A percentile compares a stretch with the other conserved stretches of the same genome.
Evolutionary conservation across 2,888 invertebrate genomes (phyloP).

Genomic region (Girardia tigrina): DNA sequence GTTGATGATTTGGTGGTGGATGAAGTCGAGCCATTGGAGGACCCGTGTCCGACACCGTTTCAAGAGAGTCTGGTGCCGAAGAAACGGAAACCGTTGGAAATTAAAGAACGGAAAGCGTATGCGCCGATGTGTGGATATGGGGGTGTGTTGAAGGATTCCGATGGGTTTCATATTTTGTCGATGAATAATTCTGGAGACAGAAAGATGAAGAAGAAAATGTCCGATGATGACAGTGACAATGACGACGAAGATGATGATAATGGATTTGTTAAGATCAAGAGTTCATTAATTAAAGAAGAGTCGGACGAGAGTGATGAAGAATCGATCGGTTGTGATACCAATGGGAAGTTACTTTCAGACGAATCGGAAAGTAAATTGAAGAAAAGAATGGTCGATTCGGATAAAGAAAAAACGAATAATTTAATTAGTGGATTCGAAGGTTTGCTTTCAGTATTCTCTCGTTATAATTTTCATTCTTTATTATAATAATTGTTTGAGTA

Average conservation of each 20-base stretch:
- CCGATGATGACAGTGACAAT: no score
- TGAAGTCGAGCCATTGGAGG: slow-evolving; percentile 70
- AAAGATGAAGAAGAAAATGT: no score
- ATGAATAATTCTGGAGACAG: background rate
- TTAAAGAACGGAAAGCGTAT: slow-evolving; percentile 77
- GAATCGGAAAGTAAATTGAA: background rate
- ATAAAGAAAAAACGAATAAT: background rate
- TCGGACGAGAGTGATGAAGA: background rate
- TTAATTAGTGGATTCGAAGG: background rate
- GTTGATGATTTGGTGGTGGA: slow-evolving; percentile 76
- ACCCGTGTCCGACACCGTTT: slow-evolving; percentile 86
- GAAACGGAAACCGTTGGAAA: slow-evolving; percentile 60
- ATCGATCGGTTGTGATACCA: background rate
- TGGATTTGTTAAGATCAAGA: background rate
- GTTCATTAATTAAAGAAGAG: background rate
- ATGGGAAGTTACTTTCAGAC: no score
- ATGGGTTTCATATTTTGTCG: slow-evolving; percentile 53
- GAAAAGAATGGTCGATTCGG: background rate
- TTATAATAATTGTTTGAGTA: no score
- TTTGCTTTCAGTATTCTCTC: no score
- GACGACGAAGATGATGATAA: background rate
- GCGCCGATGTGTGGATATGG: slow-evolving; percentile 98
- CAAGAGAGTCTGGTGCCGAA: slow-evolving; percentile 51
- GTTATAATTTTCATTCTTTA: no score
- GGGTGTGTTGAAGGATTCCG: slow-evolving; percentile 95